A percentile compares a stretch with the other conserved stretches of the same genome.
These are phyloP conservation scores for Nomada ruficornis DNA, from an alignment of 2,888 invertebrate genomes.

Conservation along the genomic window DNA sequence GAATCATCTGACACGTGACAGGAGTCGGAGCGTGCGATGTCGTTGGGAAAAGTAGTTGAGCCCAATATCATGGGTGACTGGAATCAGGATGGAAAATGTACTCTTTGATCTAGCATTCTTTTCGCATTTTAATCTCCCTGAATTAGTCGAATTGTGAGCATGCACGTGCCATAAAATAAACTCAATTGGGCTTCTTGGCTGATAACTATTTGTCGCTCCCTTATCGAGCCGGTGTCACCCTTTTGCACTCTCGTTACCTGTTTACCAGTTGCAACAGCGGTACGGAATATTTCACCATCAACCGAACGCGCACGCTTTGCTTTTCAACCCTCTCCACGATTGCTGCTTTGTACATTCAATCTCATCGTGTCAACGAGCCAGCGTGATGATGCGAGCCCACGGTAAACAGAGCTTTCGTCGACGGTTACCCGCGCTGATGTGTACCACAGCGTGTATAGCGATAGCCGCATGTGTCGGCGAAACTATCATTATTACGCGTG, in stretches of 20 bases:
- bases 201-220: background rate
- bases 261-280: background rate
- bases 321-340: constrained; percentile 15
- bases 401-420: constrained; percentile 61
- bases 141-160: constrained; percentile 46
- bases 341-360: constrained; percentile 73
- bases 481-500: constrained; percentile 27
- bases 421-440: constrained; percentile 51
- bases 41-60: constrained; percentile 39
- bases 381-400: constrained; percentile 51
- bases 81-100: constrained; percentile 40
- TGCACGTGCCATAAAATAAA: constrained; percentile 57
- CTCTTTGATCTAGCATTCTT: constrained; percentile 69
- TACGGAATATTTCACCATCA: constrained; percentile 17
- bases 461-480: constrained; percentile 47
- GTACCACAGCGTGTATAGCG: constrained; percentile 50
- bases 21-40: constrained; percentile 50
- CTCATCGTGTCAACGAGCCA: constrained; percentile 62
- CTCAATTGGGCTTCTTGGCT: constrained; percentile 18
- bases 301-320: constrained; percentile 10
- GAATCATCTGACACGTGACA: constrained; percentile 79
- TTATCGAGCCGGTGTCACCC: background rate
- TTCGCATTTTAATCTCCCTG: constrained; percentile 56
- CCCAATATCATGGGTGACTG: constrained; percentile 29
- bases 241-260: background rate